Base-by-base conservation (phyloP, 2,888 invertebrate genomes). In the Drosophila planitibia region DNA sequence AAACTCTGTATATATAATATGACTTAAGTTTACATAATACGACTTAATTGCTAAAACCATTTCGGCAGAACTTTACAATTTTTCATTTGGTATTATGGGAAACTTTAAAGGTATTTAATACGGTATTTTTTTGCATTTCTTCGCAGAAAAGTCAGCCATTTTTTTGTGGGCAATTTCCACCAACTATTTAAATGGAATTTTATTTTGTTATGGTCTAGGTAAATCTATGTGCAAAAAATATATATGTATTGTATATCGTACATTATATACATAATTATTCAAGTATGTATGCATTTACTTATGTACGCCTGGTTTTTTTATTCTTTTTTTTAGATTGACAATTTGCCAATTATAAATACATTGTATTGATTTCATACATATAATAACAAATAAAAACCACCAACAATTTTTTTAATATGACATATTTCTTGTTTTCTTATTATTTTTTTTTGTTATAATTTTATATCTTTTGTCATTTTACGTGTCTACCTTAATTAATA, bases 221-320 rank as follows among this genome's bases (percentile, higher is more conserved):
- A 84, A 89, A 75, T 80, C 87, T 87, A 87, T 87, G 87, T 87
- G 89, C 89, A 89, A 89, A 87, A 87, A 87, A 87, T 84, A 87
- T 85, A 59, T 76, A 51, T 75, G 44, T 60, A 47, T 59, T 76
- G 70, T 83, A 84, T 85, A 83, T 82, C 82, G 81, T 85, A 85
- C 85, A 85, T 79, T 85, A 87, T 83, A 86, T 84, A 86, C 74
- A 83, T 79, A 78, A 79, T 74, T 73, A 76, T 78, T 57, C 33
- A 47, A 47, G 58, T 79, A 74, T 79, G 70, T 74, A 66, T 74
- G 62, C 73, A 76, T 77, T 74, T 79, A 62, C 78, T 57, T 80
- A 73, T 76, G 72, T 76, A 82, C 74, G 73, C 44, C 65, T 58
- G 52, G 49, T n/a, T 70, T 35, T 58, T 14, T 28, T 7, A 9